These are phyloP conservation scores for Ips nitidus DNA, from an alignment of 1,140 invertebrate genomes.

Conservation along the genomic window DNA sequence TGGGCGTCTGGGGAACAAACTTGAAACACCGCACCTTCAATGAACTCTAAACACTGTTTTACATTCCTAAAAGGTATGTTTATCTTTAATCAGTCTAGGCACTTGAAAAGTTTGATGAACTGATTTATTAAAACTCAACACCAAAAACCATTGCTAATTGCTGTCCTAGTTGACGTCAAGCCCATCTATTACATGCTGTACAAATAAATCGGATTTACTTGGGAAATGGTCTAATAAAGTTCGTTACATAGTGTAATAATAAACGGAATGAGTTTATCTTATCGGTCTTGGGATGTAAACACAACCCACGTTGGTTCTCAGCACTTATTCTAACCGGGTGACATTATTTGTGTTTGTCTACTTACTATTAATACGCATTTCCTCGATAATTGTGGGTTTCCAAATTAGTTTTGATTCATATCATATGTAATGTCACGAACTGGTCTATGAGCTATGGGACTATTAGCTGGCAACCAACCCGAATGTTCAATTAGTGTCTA, in stretches of 20 bases:
- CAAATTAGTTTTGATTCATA: too few species aligned
- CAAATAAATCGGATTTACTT: conserved; percentile 20
- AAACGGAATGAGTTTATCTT: conserved; percentile 17
- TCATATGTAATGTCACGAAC: too few species aligned
- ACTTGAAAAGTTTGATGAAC: too few species aligned
- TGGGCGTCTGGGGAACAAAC: neutral
- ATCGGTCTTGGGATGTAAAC: conserved; percentile 7
- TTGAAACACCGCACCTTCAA: neutral
- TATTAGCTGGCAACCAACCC: too few species aligned
- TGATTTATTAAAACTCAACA: neutral
- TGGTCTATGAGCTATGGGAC: too few species aligned
- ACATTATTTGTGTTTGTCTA: neutral
- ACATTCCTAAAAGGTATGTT: too few species aligned
- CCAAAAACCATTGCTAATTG: neutral
- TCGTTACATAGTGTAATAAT: conserved; percentile 17
- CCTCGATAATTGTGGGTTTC: too few species aligned
- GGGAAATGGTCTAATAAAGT: conserved; percentile 21
- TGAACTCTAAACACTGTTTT: too few species aligned
- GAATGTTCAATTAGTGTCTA: too few species aligned
- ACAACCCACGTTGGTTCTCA: conserved; percentile 16
- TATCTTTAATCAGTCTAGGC: too few species aligned
- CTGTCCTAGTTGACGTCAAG: conserved; percentile 8
- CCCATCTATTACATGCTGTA: conserved; percentile 6
- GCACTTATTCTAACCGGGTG: conserved; percentile 12
- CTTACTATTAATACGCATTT: too few species aligned